A percentile compares a stretch with the other conserved stretches of the same genome.
Conservation (phyloP, 2,113 vertebrate genomes). For the Pan paniscus region DNA sequence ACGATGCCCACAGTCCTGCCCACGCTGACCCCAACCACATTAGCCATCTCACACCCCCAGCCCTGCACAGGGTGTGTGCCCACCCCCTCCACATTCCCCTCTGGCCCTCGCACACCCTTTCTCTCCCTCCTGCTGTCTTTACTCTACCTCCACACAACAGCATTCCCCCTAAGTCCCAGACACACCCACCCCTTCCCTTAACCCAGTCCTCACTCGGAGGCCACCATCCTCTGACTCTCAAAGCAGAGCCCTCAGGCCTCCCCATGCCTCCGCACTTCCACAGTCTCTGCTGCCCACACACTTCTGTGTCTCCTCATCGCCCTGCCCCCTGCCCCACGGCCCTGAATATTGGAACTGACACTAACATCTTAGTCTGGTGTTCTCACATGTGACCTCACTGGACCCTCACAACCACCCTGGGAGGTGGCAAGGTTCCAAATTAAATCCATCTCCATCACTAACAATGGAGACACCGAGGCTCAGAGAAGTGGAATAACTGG, state of each 20-base stretch:
- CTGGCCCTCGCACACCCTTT: background rate
- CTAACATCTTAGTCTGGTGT: background rate
- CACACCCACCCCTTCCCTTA: background rate
- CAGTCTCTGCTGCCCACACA: background rate
- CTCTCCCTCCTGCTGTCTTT: background rate
- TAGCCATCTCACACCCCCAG: background rate
- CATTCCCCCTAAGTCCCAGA: background rate
- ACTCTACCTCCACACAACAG: background rate
- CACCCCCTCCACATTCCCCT: background rate
- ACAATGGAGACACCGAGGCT: background rate
- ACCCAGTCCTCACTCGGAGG: background rate
- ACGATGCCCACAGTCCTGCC: background rate
- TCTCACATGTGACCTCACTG: background rate
- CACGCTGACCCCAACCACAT: background rate
- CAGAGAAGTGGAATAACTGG: background rate
- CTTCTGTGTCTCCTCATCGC: background rate
- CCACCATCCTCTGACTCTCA: background rate
- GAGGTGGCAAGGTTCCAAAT: background rate
- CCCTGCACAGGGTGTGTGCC: background rate
- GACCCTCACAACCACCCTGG: background rate
- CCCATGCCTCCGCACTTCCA: too few relatives aligned
- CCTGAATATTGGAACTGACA: background rate
- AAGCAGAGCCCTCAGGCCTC: background rate
- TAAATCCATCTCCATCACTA: background rate
- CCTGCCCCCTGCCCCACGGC: background rate